phyloP scores from a whole-genome alignment of 2,888 invertebrate species.

The Pimpla rufipes region DNA sequence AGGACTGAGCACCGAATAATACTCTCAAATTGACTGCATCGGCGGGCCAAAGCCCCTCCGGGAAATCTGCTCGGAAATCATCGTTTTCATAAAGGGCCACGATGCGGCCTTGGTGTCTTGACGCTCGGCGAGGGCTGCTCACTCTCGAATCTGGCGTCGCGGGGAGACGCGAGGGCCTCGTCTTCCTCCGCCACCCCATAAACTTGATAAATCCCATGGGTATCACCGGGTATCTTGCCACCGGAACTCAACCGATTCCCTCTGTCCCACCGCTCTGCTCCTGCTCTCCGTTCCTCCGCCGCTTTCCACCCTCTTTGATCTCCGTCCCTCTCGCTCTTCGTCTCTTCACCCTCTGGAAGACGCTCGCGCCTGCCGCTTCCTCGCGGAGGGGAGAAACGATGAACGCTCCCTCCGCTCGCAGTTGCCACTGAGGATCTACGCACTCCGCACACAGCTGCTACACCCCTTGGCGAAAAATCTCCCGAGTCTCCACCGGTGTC shows the following conservation, averaged over 20 bases:
- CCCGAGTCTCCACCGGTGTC: slow-evolving; percentile 24
- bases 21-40: slow-evolving; percentile 14
- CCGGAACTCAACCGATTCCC: slow-evolving; percentile 71
- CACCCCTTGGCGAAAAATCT: slow-evolving; percentile 35
- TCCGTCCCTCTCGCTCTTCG: slow-evolving; percentile 9
- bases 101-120: slow-evolving; percentile 34
- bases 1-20: slow-evolving; percentile 18
- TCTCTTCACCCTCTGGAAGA: slow-evolving; percentile 55
- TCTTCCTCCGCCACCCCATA: slow-evolving; percentile 74
- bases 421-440: slow-evolving; percentile 40
- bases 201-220: slow-evolving; percentile 79
- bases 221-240: slow-evolving; percentile 65
- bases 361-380: slow-evolving; percentile 54
- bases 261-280: slow-evolving; percentile 61
- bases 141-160: slow-evolving; percentile 26
- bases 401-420: slow-evolving; percentile 43
- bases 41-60: slow-evolving; percentile 65
- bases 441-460: slow-evolving; percentile 55
- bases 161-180: slow-evolving; percentile 34
- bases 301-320: slow-evolving; percentile 31
- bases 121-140: slow-evolving; percentile 36
- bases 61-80: slow-evolving; percentile 78
- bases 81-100: slow-evolving; percentile 76
- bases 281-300: slow-evolving; percentile 62
- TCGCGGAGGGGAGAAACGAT: slow-evolving; percentile 51